These are phyloP conservation scores for Sceloporus undulatus DNA, from an alignment of 2,113 vertebrate genomes.

Conservation along the genomic window DNA sequence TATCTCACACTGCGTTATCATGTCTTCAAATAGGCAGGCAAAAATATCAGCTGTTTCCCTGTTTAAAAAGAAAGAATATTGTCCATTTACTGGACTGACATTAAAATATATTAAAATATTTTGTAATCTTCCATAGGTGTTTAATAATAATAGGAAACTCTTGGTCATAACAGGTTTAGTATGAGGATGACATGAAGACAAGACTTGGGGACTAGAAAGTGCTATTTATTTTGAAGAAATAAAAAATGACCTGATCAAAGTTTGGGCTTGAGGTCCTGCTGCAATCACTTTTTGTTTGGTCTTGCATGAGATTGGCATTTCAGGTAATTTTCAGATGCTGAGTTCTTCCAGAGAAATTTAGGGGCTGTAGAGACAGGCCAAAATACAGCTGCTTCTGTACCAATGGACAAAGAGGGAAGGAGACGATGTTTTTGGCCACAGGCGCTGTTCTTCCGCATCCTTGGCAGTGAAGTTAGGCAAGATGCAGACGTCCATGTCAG, in stretches of 20 bases:
- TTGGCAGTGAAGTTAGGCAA: no score
- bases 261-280: not conserved
- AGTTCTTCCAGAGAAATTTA: not conserved
- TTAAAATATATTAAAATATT: not conserved
- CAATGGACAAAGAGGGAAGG: no score
- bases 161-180: not conserved
- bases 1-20: not conserved
- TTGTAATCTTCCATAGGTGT: not conserved
- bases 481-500: no score
- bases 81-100: not conserved
- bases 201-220: not conserved
- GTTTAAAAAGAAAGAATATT: not conserved
- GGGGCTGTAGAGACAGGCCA: no score
- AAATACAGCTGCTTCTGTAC: no score
- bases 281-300: not conserved
- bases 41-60: not conserved
- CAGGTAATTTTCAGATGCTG: not conserved
- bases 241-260: not conserved
- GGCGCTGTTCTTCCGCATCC: no score
- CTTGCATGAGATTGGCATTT: no score
- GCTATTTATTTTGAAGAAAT: not conserved
- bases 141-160: not conserved
- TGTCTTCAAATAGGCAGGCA: not conserved
- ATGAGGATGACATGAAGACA: not conserved
- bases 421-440: no score